Evolutionary conservation across 2,888 invertebrate species (phyloP).

Genomic region (Agriopis aurantiaria): DNA sequence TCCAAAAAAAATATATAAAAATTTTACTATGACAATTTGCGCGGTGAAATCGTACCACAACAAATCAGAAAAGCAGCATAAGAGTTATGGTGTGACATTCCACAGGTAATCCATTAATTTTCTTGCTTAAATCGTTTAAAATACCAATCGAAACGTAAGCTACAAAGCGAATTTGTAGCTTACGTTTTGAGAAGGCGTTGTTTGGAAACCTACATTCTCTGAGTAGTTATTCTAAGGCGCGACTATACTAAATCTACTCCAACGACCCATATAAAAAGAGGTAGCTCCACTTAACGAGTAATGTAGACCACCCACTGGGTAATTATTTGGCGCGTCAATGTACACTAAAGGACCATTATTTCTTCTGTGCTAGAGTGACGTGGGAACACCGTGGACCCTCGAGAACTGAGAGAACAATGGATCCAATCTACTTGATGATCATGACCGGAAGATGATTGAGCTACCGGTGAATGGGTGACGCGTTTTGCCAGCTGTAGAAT

Average conservation of each 20-base stretch:
- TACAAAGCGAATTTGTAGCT: no score
- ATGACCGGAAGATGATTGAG: slow-evolving; percentile 26
- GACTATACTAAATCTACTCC: slow-evolving; percentile 18
- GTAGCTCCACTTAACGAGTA: slow-evolving; percentile 45
- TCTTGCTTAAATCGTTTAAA: no score
- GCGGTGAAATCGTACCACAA: no score
- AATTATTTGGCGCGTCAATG: slow-evolving; percentile 66
- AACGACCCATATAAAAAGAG: slow-evolving; percentile 27
- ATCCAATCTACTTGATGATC: slow-evolving; percentile 27
- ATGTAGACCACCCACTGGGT: slow-evolving; percentile 70
- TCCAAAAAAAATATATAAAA: no score
- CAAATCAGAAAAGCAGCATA: no score
- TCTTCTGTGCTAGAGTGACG: slow-evolving; percentile 48
- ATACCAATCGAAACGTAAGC: no score
- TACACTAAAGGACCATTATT: slow-evolving; percentile 30
- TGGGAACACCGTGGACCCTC: slow-evolving; percentile 53
- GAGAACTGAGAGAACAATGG: slow-evolving; percentile 31
- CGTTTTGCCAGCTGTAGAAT: neutral
- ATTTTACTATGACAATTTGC: no score
- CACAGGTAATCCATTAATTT: no score
- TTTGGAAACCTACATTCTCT: no score
- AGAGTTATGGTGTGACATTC: no score
- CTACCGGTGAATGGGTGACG: slow-evolving; percentile 3
- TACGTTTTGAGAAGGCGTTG: no score
- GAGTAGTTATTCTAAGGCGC: no score